Conservation (phyloP, 2,113 vertebrate species). For the Asarcornis scutulata region DNA sequence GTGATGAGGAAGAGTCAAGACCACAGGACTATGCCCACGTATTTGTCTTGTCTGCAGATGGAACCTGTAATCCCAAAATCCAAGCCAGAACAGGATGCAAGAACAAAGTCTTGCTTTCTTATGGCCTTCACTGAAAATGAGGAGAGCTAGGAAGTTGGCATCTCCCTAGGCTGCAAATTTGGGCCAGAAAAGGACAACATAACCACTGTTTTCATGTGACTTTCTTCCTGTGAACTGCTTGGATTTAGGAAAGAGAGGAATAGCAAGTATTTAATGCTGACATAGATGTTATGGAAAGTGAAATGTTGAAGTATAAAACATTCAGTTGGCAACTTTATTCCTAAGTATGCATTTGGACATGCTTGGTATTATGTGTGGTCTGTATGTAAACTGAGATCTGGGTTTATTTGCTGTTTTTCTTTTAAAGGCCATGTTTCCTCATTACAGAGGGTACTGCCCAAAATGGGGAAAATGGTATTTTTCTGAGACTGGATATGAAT, state of each 20-base stretch:
- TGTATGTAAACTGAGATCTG: background rate
- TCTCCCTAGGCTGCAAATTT: background rate
- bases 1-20: background rate
- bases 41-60: background rate
- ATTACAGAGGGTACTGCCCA: background rate
- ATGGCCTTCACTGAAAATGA: background rate
- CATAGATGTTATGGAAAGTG: background rate
- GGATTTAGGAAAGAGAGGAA: background rate
- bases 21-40: accelerated
- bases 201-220: background rate
- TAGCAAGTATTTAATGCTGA: background rate
- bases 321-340: background rate
- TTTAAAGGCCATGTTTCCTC: background rate
- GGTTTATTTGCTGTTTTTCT: background rate
- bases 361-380: background rate
- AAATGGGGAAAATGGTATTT: background rate
- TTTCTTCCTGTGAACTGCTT: background rate
- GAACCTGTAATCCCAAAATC: background rate
- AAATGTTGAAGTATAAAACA: background rate
- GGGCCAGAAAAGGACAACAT: background rate
- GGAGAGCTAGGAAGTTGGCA: background rate
- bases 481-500: background rate
- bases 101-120: background rate
- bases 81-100: background rate
- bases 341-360: background rate